These are phyloP conservation scores for Calypte anna DNA, from an alignment of 2,113 vertebrate species.

Conservation along the genomic window DNA sequence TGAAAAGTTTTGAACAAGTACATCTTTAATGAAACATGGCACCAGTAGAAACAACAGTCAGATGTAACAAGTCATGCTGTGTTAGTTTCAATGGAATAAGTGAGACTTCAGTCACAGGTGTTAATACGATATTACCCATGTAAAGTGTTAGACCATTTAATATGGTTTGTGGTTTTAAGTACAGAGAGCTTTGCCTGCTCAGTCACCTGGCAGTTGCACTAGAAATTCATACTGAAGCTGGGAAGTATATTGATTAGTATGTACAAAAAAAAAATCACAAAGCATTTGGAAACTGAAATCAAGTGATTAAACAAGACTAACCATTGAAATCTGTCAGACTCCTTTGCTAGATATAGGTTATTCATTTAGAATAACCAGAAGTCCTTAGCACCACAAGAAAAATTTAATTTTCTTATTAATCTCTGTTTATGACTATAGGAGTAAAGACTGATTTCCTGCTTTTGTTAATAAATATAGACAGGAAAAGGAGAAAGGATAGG, in stretches of 20 bases:
- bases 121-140: background rate
- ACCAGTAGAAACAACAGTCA: background rate
- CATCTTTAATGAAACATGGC: background rate
- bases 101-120: background rate
- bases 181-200: background rate
- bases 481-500: background rate
- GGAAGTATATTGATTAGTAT: conserved; percentile 7
- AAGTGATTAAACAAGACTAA: conserved; percentile 15
- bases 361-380: conserved; percentile 36
- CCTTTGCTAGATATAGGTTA: background rate
- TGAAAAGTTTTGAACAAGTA: background rate
- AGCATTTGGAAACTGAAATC: conserved; percentile 8
- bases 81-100: background rate
- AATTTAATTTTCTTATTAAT: conserved; percentile 13
- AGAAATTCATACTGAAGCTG: background rate
- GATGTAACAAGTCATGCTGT: background rate
- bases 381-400: conserved; percentile 3
- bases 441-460: conserved; percentile 17
- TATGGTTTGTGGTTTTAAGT: background rate
- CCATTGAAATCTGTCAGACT: conserved; percentile 6
- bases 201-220: background rate
- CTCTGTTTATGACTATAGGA: background rate
- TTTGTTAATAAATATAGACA: background rate
- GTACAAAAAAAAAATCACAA: background rate
- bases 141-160: background rate